Evolutionary conservation across 1,140 invertebrate genomes (phyloP), one percentile per base, ranked within the genome.

Genomic region (Ostrea edulis): DNA sequence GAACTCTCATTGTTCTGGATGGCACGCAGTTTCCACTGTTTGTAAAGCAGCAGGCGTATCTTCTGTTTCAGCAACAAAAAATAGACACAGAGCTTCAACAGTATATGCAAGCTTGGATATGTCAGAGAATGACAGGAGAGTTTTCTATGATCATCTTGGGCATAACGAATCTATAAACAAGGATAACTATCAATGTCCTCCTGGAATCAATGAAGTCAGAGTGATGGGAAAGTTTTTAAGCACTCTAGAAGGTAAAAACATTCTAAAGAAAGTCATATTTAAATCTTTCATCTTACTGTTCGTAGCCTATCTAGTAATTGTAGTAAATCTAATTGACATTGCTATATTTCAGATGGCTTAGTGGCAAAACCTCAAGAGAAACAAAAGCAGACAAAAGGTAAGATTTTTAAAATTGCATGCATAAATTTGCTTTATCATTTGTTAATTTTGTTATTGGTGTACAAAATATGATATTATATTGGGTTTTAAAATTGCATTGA

Each of bases 101-200:
- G 53, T 90, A 11, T 90, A 77, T 85, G 82, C 87, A 22, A 83
- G 82, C 84, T 53, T 90, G 0, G 86, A 89, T 54, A 90, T 90
- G 90, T 29, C 54, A 12, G 84, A 53, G 20, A 20, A 25, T 8
- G 62, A 87, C 35, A 77, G 83, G 35, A 71, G 29, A 65, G 86
- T 88, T 7, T 88, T 90, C 25, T 85, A 86, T 58, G 86, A 89
- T 14, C 88, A 90, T 84, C 54, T 90, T 82, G 90, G 88, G 8
- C 88, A 90, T 71, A 86, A 89, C 17, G 62, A 77, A 35, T 55
- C 58, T n/a, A 89, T 90, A 29, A 90, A 89, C 35, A 86, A 81
- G 54, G 86, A 87, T 0, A 87, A 87, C 44, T 87, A 89, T 44
- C 86, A 87, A 51, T 85, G 89, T n/a, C 89, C 89, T 17, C 55